These are phyloP conservation scores for Eumerus sabulonum DNA, from an alignment of 2,888 invertebrate species.

Conservation along the genomic window DNA sequence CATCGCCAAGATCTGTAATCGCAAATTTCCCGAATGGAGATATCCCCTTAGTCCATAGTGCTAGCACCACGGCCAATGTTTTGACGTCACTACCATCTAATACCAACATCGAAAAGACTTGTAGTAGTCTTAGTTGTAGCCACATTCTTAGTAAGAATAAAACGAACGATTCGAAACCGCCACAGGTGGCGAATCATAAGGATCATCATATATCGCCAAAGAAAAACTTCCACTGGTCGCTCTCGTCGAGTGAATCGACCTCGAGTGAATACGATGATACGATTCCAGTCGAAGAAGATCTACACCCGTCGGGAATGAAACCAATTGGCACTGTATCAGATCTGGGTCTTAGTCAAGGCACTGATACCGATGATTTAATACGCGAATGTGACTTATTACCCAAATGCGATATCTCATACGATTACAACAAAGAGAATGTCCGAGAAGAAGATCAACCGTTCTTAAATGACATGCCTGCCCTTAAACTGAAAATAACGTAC, in stretches of 20 bases:
- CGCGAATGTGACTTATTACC: too few species aligned
- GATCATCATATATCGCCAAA: constrained; percentile 46
- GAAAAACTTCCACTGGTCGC: constrained; percentile 71
- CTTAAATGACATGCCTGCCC: constrained; percentile 82
- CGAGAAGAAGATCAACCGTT: constrained; percentile 72
- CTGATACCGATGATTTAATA: too few species aligned
- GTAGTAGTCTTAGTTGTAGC: constrained; percentile 6
- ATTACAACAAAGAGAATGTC: constrained; percentile 68
- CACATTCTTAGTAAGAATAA: constrained; percentile 34
- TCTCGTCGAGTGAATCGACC: constrained; percentile 77
- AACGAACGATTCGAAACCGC: constrained; percentile 29
- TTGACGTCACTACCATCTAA: constrained; percentile 70
- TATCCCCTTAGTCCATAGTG: constrained; percentile 49
- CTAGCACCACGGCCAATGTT: constrained; percentile 67
- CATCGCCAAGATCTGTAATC: constrained; percentile 42
- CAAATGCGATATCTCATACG: constrained; percentile 36
- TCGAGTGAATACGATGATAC: constrained; percentile 77
- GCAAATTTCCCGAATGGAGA: constrained; percentile 40
- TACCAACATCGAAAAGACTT: constrained; percentile 44
- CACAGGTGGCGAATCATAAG: constrained; percentile 24
- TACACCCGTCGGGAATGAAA: constrained; percentile 26
- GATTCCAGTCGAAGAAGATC: constrained; percentile 68
- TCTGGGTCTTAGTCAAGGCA: too few species aligned
- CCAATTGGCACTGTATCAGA: constrained; percentile 7
- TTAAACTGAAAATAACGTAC: constrained; percentile 86